phyloP scores from a whole-genome alignment of 2,797 vertebrate species.

The Arctocebus calabarensis region DNA sequence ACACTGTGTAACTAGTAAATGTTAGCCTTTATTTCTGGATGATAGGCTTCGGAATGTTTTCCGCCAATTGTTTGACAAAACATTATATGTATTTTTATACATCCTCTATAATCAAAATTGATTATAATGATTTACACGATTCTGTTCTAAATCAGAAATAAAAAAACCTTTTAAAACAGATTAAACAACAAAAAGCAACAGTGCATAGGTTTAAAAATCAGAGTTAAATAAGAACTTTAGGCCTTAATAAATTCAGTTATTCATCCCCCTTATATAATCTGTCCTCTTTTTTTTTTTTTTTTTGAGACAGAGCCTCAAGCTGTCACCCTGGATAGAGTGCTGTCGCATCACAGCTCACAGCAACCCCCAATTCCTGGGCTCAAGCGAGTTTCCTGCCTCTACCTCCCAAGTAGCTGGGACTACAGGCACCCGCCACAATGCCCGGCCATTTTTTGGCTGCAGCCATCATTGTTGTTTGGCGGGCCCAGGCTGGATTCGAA shows the following conservation, averaged over 20 bases:
- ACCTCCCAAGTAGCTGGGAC: too few species aligned
- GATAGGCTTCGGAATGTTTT: background rate
- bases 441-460: too few species aligned
- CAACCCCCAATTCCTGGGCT: too few species aligned
- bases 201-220: background rate
- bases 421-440: too few species aligned
- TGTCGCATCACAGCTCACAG: too few species aligned
- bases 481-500: too few species aligned
- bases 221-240: conserved; percentile 8
- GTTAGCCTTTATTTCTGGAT: background rate
- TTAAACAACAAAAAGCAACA: conserved; percentile 35
- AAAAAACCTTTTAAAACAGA: conserved; percentile 53
- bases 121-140: background rate
- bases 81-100: background rate
- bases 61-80: background rate
- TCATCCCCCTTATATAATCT: background rate
- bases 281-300: too few species aligned
- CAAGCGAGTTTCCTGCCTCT: too few species aligned
- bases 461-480: too few species aligned
- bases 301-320: too few species aligned
- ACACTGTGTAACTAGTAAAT: background rate
- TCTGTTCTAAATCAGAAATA: conserved; percentile 27
- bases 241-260: conserved; percentile 43
- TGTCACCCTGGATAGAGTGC: too few species aligned
- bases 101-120: background rate